Base-by-base conservation (phyloP, 2,888 invertebrate genomes). In the Rotaria magnacalcarata region DNA sequence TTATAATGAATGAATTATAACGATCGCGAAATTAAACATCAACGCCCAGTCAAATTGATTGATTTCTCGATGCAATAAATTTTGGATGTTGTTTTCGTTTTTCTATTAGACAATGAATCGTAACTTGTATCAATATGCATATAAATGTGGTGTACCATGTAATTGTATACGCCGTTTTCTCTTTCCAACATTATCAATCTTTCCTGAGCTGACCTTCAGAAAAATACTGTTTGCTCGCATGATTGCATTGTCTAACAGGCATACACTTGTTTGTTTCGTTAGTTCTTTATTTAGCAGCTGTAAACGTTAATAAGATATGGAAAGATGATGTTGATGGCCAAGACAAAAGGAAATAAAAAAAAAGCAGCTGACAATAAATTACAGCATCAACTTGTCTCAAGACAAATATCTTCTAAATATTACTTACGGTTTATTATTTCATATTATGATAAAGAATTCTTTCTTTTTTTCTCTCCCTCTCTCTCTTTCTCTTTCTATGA, bases 201-300 rank as follows among this genome's bases (percentile, higher is more conserved):
- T 67, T 27, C 67, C 34, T 34, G 19, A 34, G 34, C 19, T 34
- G 67, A 67, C 67, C 67, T 67, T 67, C 67, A 34, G 34, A 19
- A 67, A 41, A 67, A 19, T 34, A 67, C 34, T 34, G 34, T 11
- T 67, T 67, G 34, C 34, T 34, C 19, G 56, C 24, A 6, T 54
- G 60, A 27, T 41, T 67, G 34, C 16, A 14, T 67, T 67, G 34
- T 67, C 67, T 67, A 67, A 67, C 34, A 67, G 67, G 67, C 67
- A 27, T 67, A 67, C 67, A 67, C 67, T 67, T 67, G 67, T 67
- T 67, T 67, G 67, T 67, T 67, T 67, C 67, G 67, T 67, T 67
- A 67, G 34, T 67, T 67, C 27, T 27, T 19, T 27, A 19, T 16
- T 34, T 67, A 67, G 67, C 67, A 67, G 67, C 67, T 67, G 67